Base-by-base conservation (phyloP, 2,797 vertebrate genomes). In the Thripadectes ignobilis region DNA sequence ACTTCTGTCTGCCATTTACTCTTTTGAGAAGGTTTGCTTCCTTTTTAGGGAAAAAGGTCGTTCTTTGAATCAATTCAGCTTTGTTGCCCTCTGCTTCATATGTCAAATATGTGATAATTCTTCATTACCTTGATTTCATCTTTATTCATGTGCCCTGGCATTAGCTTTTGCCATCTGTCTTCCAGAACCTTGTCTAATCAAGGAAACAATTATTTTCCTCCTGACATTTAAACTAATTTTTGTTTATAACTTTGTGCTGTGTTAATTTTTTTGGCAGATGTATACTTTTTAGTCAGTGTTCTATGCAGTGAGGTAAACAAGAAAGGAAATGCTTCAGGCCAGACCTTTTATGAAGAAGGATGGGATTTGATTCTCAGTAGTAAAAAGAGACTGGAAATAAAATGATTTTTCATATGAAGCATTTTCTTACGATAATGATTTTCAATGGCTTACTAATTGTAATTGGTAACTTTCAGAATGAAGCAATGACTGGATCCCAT, bases 401-500 rank as follows among this genome's bases (percentile, higher is more conserved):
- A 91, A 65, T 41, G 8, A 4, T 58, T 87, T 91, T 58, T 34
- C 30, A 4, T 55, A 67, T 23, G 27, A 89, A 71, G 12, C 13
- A 7, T 92, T 89, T 88, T 72, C 46, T 81, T 80, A 61, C 4
- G 48, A 13, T 41, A 32, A 34, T 48, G 16, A 16, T 39, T 97
- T 73, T 76, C n/a, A 58, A 18, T n/a, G 14, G 9, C 36, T 92
- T 72, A 34, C 57, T 89, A 84, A 95, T 65, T 24, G 34, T 88
- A 89, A 59, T 92, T 93, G 96, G 4, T 96, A 46, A 89, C 94
- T 97, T 98, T 93, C 98, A 99, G 99, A 99, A 99, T 90, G 99
- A 99, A 98, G 99, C 99, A 5, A 99, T 99, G 99, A 99, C 99
- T 20, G 99, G 99, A 96, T 99, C 99, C 71, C 99, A 99, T 94